These are phyloP conservation scores for Anolis apletophallus DNA, from an alignment of 2,797 vertebrate species.

Conservation along the genomic window DNA sequence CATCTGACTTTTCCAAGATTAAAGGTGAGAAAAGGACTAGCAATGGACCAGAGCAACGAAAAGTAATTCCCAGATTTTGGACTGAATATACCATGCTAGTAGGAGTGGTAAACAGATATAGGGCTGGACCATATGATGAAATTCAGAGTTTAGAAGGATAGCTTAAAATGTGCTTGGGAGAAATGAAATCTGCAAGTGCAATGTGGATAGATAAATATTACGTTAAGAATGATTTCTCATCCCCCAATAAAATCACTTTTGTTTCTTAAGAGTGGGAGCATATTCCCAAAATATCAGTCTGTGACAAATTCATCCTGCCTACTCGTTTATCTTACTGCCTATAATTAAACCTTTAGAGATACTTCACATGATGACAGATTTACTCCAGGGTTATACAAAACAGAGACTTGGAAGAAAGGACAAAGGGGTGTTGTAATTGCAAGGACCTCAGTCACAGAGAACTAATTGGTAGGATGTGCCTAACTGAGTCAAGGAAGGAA, in stretches of 20 bases:
- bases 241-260: background rate
- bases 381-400: background rate
- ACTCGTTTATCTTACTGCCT: background rate
- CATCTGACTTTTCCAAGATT: background rate
- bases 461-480: slow-evolving; percentile 2
- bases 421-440: background rate
- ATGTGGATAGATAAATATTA: background rate
- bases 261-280: background rate
- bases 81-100: background rate
- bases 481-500: background rate
- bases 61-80: background rate
- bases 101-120: background rate
- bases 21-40: background rate
- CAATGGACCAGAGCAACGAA: no score
- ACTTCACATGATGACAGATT: background rate
- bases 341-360: background rate
- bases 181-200: background rate
- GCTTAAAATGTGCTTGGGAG: background rate
- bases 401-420: background rate
- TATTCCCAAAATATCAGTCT: background rate
- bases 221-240: background rate
- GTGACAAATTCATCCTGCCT: background rate
- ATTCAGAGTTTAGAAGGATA: background rate
- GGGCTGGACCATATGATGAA: background rate
- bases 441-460: background rate